These are phyloP conservation scores for Pemphigus obesinymphae DNA, from an alignment of 1,140 invertebrate genomes.

Conservation along the genomic window DNA sequence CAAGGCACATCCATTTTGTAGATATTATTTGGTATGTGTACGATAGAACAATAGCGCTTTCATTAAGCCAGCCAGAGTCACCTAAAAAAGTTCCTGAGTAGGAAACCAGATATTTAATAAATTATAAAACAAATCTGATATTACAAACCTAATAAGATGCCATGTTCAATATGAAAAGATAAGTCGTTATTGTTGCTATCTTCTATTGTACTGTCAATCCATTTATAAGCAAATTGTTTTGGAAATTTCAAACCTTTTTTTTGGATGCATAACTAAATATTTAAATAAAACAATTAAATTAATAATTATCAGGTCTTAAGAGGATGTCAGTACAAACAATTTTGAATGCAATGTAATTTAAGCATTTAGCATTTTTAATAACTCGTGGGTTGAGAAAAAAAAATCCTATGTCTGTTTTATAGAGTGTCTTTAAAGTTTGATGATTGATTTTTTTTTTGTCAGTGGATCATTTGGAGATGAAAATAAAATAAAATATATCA, in stretches of 20 bases:
- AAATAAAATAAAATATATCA: no score
- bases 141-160: background rate
- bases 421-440: no score
- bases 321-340: no score
- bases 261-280: background rate
- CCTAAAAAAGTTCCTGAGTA: constrained; percentile 66
- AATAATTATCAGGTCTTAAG: no score
- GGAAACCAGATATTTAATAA: background rate
- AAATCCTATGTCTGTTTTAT: no score
- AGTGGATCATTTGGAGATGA: no score
- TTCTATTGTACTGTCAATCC: background rate
- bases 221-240: background rate
- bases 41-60: constrained; percentile 65
- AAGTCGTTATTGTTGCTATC: background rate
- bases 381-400: no score
- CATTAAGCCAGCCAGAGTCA: constrained; percentile 75
- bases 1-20: constrained; percentile 52
- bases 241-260: background rate
- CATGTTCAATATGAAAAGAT: background rate
- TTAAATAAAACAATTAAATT: no score
- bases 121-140: background rate
- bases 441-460: no score
- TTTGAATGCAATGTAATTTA: no score
- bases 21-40: constrained; percentile 62
- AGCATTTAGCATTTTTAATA: no score